Conservation (phyloP, 2,113 vertebrate species). For the Thunnus maccoyii region DNA sequence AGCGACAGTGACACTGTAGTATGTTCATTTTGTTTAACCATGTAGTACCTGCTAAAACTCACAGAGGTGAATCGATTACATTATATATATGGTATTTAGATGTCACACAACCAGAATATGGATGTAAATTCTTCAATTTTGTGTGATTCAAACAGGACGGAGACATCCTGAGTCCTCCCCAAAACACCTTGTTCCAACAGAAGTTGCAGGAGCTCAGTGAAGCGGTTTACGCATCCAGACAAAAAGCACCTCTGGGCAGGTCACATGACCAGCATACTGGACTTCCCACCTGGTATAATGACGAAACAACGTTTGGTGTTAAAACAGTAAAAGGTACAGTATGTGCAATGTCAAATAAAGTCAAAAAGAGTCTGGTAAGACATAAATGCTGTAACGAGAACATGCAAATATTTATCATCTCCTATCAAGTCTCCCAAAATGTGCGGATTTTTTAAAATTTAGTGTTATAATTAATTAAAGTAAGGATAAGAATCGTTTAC, state of each 20-base stretch:
- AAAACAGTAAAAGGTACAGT: conserved; percentile 64
- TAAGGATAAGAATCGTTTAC: background rate
- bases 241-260: conserved; percentile 83
- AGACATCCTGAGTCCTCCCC: conserved; percentile 83
- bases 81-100: background rate
- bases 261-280: conserved; percentile 77
- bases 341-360: background rate
- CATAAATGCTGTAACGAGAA: background rate
- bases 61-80: too few relatives aligned
- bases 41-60: too few relatives aligned
- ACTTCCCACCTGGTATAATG: conserved; percentile 80
- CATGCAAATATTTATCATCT: background rate
- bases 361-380: background rate
- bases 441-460: background rate
- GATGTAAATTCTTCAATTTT: background rate
- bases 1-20: background rate
- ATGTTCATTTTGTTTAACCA: background rate
- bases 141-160: conserved; percentile 73
- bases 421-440: background rate
- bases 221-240: conserved; percentile 80
- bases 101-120: background rate
- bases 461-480: background rate
- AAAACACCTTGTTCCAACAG: conserved; percentile 87
- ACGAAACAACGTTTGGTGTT: conserved; percentile 86
- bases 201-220: conserved; percentile 86